Evolutionary conservation across 2,888 invertebrate genomes (phyloP).

Genomic region (Morpho deidamia): DNA sequence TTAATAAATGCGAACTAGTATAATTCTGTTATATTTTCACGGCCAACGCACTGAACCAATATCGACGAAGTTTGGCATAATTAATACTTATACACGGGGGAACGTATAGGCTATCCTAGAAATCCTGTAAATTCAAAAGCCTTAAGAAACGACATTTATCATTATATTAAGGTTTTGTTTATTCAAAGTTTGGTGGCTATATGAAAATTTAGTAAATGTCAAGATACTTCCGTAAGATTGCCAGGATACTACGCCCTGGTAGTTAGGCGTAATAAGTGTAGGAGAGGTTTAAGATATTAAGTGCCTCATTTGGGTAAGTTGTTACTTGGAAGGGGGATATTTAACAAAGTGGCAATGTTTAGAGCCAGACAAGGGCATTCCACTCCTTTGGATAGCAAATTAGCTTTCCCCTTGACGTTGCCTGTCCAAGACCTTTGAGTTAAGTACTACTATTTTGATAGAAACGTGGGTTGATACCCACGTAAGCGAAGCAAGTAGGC

Average conservation of each 20-base stretch:
- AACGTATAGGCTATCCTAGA: no score
- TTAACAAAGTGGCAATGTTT: conserved; percentile 17
- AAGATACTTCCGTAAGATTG: not conserved
- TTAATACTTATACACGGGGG: no score
- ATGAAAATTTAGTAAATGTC: not conserved
- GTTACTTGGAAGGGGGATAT: conserved; percentile 15
- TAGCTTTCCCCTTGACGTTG: conserved; percentile 11
- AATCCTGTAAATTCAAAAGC: no score
- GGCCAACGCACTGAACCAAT: no score
- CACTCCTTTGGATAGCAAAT: conserved; percentile 12
- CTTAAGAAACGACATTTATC: no score
- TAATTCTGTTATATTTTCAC: no score
- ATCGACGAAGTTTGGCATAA: no score
- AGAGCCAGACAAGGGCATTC: conserved; percentile 5
- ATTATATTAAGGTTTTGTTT: no score
- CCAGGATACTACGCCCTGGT: no score
- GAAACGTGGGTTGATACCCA: no score
- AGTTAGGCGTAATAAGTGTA: conserved; percentile 10
- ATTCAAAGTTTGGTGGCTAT: not conserved
- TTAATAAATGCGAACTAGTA: no score
- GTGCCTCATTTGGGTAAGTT: conserved; percentile 16
- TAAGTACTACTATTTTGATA: not conserved
- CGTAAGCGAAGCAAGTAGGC: no score
- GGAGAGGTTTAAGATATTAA: conserved; percentile 12
- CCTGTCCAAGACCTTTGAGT: conserved; percentile 10